Evolutionary conservation across 2,797 vertebrate genomes (phyloP), one percentile per base, ranked within the genome.

Genomic region (Paramormyrops hopkinsi): DNA sequence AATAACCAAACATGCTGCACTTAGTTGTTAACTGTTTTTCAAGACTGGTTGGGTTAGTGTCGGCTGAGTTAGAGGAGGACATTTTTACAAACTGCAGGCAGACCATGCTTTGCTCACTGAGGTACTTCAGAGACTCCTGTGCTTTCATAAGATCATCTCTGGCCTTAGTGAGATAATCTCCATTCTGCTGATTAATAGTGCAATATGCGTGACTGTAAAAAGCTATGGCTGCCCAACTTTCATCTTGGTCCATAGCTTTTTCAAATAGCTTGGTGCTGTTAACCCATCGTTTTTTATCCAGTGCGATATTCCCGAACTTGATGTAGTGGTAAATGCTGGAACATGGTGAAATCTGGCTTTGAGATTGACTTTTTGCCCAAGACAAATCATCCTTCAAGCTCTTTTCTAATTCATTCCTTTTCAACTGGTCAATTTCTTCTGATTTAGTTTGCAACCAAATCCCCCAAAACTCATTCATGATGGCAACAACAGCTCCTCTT

Each of bases 281-380:
- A 54, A 0, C 53, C 53, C 53, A 54, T 19, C 5, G 0, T 54
- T 54, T 56, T 56, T 56, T 56, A 56, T 56, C 54, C 19, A 56
- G 54, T n/a, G 54, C 54, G 54, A n/a, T 56, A 56, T 56, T 56
- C 54, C 54, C 54, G 6, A 56, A 56, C 54, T 90, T 91, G 44
- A 91, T 90, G 33, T 91, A 92, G 59, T 91, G 90, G 44, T 92
- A 90, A 53, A 89, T 91, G 87, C 88, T 91, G 9, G 90, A 56
- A n/a, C 84, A 56, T 0, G 54, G 54, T 56, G 54, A 56, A 56
- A 1, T 56, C 54, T 56, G 54, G 0, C 54, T 2, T 56, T 56
- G 54, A 56, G 17, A 56, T 1, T 56, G 54, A 56, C 54, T 19
- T 56, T 56, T 56, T 0, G 54, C 54, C 5, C 0, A 0, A 56